These are phyloP conservation scores for Ciconia boyciana DNA, from an alignment of 2,113 vertebrate genomes.

Conservation along the genomic window DNA sequence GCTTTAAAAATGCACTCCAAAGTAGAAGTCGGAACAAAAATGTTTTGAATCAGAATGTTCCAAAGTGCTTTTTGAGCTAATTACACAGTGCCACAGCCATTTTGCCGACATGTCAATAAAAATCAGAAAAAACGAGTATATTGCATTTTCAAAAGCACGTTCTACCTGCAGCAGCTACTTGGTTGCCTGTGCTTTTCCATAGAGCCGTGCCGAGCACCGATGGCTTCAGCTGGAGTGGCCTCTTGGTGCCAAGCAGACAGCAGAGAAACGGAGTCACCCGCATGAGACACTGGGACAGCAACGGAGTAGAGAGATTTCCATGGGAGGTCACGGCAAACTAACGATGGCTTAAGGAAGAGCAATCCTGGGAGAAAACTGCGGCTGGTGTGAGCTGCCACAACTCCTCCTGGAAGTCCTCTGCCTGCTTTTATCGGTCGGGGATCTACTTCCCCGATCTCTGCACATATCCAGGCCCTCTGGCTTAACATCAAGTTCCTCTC, in stretches of 20 bases:
- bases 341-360: not conserved
- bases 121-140: not conserved
- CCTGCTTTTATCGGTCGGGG: not conserved
- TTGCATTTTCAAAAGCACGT: not conserved
- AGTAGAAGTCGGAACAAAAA: not conserved
- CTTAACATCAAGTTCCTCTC: conserved; percentile 23
- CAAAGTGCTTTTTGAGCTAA: not conserved
- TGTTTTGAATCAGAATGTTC: not conserved
- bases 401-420: not conserved
- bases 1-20: not conserved
- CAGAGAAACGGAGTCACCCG: not conserved
- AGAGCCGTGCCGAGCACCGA: accelerated
- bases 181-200: accelerated
- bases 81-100: not conserved
- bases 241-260: not conserved
- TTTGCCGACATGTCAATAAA: not conserved
- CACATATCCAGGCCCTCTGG: not conserved
- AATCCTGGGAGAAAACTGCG: not conserved
- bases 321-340: accelerated
- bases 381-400: not conserved
- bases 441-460: conserved; percentile 12
- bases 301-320: not conserved
- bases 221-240: not conserved
- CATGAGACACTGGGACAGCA: not conserved
- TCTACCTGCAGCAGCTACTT: not conserved